Evolutionary conservation across 2,797 vertebrate genomes (phyloP), one percentile per base, ranked within the genome.

Genomic region (Platyrinchus mystaceus): DNA sequence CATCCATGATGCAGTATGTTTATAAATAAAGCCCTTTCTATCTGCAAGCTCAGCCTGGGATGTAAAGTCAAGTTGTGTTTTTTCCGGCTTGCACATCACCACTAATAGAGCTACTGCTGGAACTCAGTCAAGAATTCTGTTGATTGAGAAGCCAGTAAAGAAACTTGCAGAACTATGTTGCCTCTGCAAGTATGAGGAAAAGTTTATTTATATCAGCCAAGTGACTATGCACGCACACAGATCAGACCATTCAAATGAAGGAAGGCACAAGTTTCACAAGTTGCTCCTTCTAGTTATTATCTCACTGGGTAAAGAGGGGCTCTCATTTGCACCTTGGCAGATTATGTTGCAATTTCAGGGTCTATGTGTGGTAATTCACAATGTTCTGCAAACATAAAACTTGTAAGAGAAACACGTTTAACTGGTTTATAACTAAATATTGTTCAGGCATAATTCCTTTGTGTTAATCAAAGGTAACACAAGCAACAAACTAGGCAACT

Each of bases 111-210:
- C 60, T 89, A n/a, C 71, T 83, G 75, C 68, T 95, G 93, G 92
- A 87, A 59, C 69, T 83, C 39, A 28, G 50, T 93, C 95, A 97
- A 86, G 90, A 89, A 92, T 94, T 78, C 82, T 95, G 90, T 95
- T 95, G 84, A 75, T 92, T 89, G 46, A 90, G 83, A 84, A 91
- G 90, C 71, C 87, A 56, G 50, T 71, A 41, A 86, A 89, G 92
- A 91, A 95, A 62, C 32, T 83, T 78, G 15, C 53, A 88, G 87
- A 86, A 50, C 60, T 56, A 11, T 78, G 79, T 83, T 91, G 71
- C 80, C 58, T 90, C 69, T 94, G 77, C 39, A 92, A 89, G 36
- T 60, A 62, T 85, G 87, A 95, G 69, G 75, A 59, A 55, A 89
- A 85, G 32, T 87, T 87, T 95, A 90, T 95, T 95, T 93, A 52